A percentile compares a stretch with the other conserved stretches of the same genome.
Conservation (phyloP, 2,113 vertebrate species). For the Planiliza haematocheilus region DNA sequence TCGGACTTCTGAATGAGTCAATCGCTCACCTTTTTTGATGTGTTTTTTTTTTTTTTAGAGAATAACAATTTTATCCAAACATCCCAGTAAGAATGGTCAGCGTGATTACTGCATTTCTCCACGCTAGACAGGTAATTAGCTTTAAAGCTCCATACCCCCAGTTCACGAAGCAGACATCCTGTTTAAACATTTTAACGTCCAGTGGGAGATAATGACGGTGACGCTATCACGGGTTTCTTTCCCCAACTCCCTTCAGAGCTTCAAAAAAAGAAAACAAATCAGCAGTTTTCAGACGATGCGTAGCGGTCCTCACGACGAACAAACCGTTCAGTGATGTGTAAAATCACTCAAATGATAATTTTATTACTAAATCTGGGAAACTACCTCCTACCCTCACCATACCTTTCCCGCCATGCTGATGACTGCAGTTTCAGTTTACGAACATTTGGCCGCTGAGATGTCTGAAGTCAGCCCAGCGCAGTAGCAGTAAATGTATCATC, state of each 20-base stretch:
- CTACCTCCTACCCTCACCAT: too few species aligned
- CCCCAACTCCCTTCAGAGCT: neutral
- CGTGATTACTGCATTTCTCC: too few species aligned
- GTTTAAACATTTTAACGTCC: conserved; percentile 13
- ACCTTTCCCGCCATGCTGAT: neutral
- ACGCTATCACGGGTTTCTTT: conserved; percentile 11
- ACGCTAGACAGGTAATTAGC: neutral
- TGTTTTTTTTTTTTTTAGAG: too few species aligned
- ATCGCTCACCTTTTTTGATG: neutral
- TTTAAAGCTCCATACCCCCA: neutral
- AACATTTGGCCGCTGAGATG: too few species aligned
- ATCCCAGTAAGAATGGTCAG: too few species aligned
- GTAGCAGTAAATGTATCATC: too few species aligned
- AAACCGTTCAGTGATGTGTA: neutral
- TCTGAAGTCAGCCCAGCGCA: too few species aligned
- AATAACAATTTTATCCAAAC: too few species aligned
- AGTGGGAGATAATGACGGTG: conserved; percentile 3
- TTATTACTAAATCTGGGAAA: too few species aligned
- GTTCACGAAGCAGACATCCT: neutral
- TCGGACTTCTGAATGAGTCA: neutral
- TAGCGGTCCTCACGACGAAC: rapidly evolving
- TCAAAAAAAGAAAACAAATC: neutral
- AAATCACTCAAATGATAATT: neutral
- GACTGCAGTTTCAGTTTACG: neutral
- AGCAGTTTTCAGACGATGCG: neutral